Percentiles rank a stretch among this genome's conserved stretches.
These are phyloP conservation scores for Tanytarsus gracilentus DNA, from an alignment of 2,888 invertebrate genomes.

Conservation along the genomic window DNA sequence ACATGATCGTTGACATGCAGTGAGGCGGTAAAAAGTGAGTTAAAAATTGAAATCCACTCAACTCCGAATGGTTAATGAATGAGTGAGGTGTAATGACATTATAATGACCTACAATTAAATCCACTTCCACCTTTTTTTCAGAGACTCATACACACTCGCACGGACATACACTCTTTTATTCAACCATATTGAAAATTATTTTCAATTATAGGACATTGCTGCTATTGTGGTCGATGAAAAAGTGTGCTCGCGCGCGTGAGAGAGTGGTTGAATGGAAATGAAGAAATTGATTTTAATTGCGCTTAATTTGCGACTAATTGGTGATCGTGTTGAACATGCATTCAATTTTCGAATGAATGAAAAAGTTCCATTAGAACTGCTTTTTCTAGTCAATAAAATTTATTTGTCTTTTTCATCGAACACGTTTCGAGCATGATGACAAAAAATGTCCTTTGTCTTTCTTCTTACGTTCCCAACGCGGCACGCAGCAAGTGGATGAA, in stretches of 20 bases:
- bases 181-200: not conserved
- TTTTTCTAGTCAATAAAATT: not conserved
- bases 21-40: not conserved
- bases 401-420: not conserved
- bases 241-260: not conserved
- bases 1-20: too few species aligned
- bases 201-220: not conserved
- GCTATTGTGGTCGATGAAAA: not conserved
- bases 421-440: too few species aligned
- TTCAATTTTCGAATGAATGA: not conserved
- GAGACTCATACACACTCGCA: not conserved
- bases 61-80: too few species aligned
- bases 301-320: constrained; percentile 23
- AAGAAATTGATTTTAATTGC: constrained; percentile 26
- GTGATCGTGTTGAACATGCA: constrained; percentile 14
- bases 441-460: not conserved
- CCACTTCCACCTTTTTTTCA: not conserved
- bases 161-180: too few species aligned
- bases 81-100: constrained; percentile 25
- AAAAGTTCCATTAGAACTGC: not conserved
- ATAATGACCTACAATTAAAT: constrained; percentile 27
- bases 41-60: constrained; percentile 11
- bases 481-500: not conserved
- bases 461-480: not conserved
- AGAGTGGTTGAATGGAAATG: not conserved